Percentiles rank a stretch among this genome's conserved stretches.
Evolutionary conservation across 2,797 vertebrate genomes (phyloP).

Genomic region (Cottoperca gobio): DNA sequence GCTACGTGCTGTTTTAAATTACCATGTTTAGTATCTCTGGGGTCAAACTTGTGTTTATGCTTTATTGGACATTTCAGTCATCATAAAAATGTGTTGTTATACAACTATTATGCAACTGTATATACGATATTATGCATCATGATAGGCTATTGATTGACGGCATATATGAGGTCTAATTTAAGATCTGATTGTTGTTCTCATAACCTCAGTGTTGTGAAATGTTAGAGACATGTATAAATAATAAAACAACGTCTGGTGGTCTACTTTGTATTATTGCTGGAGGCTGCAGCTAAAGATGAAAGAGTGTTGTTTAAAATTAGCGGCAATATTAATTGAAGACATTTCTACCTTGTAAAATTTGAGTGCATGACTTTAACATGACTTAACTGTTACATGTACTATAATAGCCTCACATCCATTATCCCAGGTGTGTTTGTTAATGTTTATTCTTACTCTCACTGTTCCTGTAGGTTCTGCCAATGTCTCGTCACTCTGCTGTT

Average conservation of each 20-base stretch:
- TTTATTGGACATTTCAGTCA: neutral
- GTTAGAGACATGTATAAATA: no score
- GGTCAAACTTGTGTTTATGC: neutral
- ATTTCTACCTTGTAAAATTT: neutral
- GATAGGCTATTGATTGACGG: neutral
- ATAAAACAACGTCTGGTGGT: constrained; percentile 14
- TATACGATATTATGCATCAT: neutral
- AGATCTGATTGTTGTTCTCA: constrained; percentile 32
- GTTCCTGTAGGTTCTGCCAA: constrained; percentile 3
- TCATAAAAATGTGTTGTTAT: neutral
- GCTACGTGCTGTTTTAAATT: neutral
- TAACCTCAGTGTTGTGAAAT: neutral
- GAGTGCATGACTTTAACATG: neutral
- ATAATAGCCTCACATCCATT: neutral
- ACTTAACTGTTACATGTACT: neutral
- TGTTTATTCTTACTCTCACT: constrained; percentile 8
- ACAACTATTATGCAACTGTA: neutral
- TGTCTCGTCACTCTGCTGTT: constrained; percentile 25
- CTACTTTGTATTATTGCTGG: neutral
- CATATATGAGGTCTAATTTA: neutral
- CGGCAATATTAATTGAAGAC: neutral
- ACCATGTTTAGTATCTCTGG: neutral
- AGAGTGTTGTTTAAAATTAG: neutral
- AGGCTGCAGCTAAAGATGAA: neutral
- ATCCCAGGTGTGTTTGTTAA: constrained; percentile 4